A percentile compares a stretch with the other conserved stretches of the same genome.
Evolutionary conservation across 2,113 vertebrate species (phyloP).

Genomic region (Oxygymnocypris stewartii): DNA sequence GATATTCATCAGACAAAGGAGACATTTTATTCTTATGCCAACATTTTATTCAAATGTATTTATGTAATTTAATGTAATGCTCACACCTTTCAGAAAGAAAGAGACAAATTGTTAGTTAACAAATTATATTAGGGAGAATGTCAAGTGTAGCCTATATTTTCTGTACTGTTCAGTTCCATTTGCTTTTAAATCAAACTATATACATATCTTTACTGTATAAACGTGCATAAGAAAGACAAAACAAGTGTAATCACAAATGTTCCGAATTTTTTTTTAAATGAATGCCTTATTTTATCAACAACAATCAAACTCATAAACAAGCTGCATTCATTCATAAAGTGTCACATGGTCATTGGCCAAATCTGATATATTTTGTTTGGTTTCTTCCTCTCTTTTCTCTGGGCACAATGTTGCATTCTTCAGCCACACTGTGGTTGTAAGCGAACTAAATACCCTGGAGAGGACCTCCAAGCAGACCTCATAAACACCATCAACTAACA

Average conservation of each 20-base stretch:
- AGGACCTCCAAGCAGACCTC: slow-evolving; percentile 43
- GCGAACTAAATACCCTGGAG: slow-evolving; percentile 55
- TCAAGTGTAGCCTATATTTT: neutral
- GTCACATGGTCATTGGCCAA: slow-evolving; percentile 3
- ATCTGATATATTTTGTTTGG: slow-evolving; percentile 24
- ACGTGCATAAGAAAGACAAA: neutral
- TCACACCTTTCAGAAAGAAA: no score
- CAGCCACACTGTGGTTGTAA: slow-evolving; percentile 42
- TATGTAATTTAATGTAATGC: neutral
- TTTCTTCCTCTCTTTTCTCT: slow-evolving; percentile 35
- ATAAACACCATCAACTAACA: slow-evolving; percentile 44
- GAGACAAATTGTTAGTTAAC: neutral
- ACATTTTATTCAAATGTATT: no score
- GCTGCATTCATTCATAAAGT: neutral
- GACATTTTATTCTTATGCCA: no score
- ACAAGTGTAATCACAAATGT: neutral
- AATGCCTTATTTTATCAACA: neutral
- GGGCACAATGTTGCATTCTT: slow-evolving; percentile 29
- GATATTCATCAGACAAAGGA: neutral
- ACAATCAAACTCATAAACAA: neutral
- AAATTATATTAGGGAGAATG: neutral
- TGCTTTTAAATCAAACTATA: neutral
- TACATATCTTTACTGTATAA: neutral
- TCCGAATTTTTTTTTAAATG: neutral
- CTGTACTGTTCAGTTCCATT: neutral